Evolutionary conservation across 2,888 invertebrate genomes (phyloP).

Genomic region (Drosophila affinis): DNA sequence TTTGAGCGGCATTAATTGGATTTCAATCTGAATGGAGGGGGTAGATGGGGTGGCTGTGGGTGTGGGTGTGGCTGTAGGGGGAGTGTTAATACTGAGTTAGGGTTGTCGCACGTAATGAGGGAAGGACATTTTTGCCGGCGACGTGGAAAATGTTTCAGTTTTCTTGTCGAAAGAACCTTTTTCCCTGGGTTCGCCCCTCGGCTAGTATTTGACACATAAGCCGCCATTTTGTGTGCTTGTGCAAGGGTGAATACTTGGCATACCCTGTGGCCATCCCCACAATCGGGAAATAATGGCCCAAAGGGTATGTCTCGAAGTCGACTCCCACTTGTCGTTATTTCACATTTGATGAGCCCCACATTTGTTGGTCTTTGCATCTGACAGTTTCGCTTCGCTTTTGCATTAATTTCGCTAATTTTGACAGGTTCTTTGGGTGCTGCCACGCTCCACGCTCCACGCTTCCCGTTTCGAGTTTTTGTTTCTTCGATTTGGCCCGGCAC

Average conservation of each 20-base stretch:
- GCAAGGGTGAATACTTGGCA: background rate
- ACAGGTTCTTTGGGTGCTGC: constrained; percentile 53
- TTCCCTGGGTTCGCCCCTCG: constrained; percentile 14
- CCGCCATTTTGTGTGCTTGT: constrained; percentile 50
- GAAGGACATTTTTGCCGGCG: constrained; percentile 68
- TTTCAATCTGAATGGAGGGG: constrained; percentile 61
- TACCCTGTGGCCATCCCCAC: background rate
- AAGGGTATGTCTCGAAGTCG: background rate
- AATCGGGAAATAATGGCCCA: background rate
- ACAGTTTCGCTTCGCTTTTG: constrained; percentile 66
- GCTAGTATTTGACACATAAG: constrained; percentile 59
- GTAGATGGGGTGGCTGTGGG: background rate
- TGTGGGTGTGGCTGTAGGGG: background rate
- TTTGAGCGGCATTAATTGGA: constrained; percentile 74
- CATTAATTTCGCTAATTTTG: constrained; percentile 76
- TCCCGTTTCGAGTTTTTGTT: constrained; percentile 1
- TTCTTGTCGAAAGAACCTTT: constrained; percentile 41
- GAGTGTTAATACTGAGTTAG: constrained; percentile 35
- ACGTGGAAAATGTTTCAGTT: constrained; percentile 74
- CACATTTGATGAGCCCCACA: background rate
- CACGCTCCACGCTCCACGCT: background rate
- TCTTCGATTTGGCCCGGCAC: constrained; percentile 60
- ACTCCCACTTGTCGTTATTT: background rate
- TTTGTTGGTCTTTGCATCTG: constrained; percentile 44
- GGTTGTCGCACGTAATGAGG: constrained; percentile 70